A percentile compares a stretch with the other conserved stretches of the same genome.
Conservation (phyloP, 2,113 vertebrate genomes). For the Peromyscus maniculatus region DNA sequence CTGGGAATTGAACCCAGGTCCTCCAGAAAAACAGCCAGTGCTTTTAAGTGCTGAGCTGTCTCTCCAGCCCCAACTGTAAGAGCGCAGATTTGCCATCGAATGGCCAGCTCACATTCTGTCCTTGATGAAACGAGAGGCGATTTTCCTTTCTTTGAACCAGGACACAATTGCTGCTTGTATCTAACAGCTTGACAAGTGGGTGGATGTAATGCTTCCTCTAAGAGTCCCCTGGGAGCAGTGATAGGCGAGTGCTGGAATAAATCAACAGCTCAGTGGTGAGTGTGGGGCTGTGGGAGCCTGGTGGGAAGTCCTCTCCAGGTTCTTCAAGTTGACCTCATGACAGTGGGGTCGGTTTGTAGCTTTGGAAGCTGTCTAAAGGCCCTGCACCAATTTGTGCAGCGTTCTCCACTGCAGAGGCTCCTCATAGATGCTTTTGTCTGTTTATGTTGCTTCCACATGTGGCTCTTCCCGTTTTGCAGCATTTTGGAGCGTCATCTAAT, state of each 20-base stretch:
- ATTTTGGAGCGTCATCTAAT: conserved; percentile 9
- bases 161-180: conserved; percentile 69
- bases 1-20: not conserved
- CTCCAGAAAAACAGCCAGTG: not conserved
- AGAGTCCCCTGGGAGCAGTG: conserved; percentile 40
- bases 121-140: conserved; percentile 65
- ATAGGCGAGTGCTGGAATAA: not conserved
- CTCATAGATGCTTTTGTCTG: not conserved
- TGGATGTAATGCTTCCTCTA: conserved; percentile 49
- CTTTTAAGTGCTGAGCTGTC: not conserved
- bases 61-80: not conserved
- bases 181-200: conserved; percentile 60
- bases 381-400: not conserved
- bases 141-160: conserved; percentile 68
- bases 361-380: not conserved
- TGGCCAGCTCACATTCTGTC: conserved; percentile 38
- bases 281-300: not conserved
- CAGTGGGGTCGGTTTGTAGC: not conserved
- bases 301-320: not conserved
- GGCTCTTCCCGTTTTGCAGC: not conserved
- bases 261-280: not conserved
- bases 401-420: not conserved
- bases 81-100: not conserved
- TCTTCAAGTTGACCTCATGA: not conserved
- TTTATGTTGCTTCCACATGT: conserved; percentile 37